phyloP scores from a whole-genome alignment of 2,113 vertebrate genomes.

The Megaceryle torquata region DNA sequence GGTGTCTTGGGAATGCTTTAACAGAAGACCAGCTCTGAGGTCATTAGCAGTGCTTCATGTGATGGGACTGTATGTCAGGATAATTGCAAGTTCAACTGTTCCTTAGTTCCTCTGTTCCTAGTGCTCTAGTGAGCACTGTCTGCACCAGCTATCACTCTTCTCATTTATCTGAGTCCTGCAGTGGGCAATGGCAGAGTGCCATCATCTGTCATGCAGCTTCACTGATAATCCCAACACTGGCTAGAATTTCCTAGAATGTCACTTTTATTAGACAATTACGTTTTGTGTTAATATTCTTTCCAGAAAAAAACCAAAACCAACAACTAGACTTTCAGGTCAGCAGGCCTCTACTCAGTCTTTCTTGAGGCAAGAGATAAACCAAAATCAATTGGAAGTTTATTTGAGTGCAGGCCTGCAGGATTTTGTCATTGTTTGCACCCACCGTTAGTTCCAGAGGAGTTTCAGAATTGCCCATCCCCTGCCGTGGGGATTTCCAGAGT shows the following conservation, averaged over 20 bases:
- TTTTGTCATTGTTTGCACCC: neutral
- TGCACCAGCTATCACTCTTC: neutral
- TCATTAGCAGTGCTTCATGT: neutral
- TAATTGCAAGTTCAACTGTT: neutral
- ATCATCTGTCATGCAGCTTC: neutral
- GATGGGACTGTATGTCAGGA: neutral
- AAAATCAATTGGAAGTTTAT: neutral
- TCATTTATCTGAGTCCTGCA: neutral
- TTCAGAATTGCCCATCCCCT: neutral
- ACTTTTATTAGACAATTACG: neutral
- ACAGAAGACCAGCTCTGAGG: neutral
- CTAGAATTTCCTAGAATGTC: neutral
- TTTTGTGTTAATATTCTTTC: neutral
- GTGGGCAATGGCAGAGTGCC: neutral
- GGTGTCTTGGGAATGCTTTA: neutral
- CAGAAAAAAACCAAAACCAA: neutral
- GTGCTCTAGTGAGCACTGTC: neutral
- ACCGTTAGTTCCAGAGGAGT: neutral
- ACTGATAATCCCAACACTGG: neutral
- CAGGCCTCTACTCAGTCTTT: neutral
- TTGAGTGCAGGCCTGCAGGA: neutral
- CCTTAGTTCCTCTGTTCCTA: fast-evolving
- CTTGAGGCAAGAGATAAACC: neutral
- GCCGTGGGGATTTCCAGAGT: neutral
- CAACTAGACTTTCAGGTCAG: neutral